A percentile compares a stretch with the other conserved stretches of the same genome.
Conservation (phyloP, 2,113 vertebrate genomes). For the Onychorhynchus coronatus region DNA sequence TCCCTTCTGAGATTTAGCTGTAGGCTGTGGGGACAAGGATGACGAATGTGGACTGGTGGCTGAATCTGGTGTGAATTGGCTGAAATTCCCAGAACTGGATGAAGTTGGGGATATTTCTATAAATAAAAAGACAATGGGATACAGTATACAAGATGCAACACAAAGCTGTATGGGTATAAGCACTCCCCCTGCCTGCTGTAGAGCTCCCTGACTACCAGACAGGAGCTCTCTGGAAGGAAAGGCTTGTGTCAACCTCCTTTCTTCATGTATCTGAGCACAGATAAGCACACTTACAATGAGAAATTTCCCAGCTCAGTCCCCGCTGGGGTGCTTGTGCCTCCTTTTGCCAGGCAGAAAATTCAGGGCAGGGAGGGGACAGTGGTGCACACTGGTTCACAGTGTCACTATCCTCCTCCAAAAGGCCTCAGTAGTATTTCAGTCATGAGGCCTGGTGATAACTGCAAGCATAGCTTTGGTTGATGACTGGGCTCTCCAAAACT, state of each 20-base stretch:
- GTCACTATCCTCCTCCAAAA: not conserved
- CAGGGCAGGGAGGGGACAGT: not conserved
- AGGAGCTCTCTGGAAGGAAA: not conserved
- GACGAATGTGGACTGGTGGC: constrained; percentile 40
- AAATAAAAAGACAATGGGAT: not conserved
- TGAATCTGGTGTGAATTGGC: constrained; percentile 49
- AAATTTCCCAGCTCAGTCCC: not conserved
- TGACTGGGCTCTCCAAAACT: not conserved
- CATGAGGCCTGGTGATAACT: not conserved
- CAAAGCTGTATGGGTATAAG: not conserved
- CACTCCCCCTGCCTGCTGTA: not conserved
- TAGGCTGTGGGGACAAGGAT: not conserved
- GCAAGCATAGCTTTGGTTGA: not conserved
- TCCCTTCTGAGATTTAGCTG: not conserved
- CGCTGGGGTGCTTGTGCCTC: not conserved
- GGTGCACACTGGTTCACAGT: not conserved
- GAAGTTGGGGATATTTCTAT: constrained; percentile 41
- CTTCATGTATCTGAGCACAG: not conserved
- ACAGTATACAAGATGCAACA: not conserved
- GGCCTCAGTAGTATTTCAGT: not conserved
- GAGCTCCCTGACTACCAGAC: not conserved
- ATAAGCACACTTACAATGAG: rapidly evolving
- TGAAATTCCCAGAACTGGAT: constrained; percentile 45
- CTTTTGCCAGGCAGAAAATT: not conserved
- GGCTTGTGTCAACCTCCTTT: not conserved